Evolutionary conservation across 2,888 invertebrate species (phyloP).

Genomic region (Tuta absoluta): DNA sequence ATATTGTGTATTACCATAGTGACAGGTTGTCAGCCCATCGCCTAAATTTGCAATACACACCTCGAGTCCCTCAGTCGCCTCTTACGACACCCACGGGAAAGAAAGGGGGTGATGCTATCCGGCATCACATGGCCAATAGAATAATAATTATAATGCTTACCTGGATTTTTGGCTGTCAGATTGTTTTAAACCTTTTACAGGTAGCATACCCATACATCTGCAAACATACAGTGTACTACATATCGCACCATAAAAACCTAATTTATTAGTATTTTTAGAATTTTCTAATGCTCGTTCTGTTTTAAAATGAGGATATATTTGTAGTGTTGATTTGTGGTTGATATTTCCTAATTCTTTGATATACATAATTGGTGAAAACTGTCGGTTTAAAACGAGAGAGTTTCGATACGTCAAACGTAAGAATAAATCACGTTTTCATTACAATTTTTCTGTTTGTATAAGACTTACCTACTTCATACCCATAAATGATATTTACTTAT

Average conservation of each 20-base stretch:
- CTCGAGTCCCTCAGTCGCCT: no score
- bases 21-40: no score
- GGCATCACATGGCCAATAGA: no score
- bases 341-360: background rate
- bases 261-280: background rate
- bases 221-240: background rate
- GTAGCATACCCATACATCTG: conserved; percentile 2
- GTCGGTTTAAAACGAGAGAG: background rate
- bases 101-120: no score
- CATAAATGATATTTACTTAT: background rate
- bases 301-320: background rate
- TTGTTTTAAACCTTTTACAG: background rate
- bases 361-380: background rate
- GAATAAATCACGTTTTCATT: background rate
- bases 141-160: background rate
- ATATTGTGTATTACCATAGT: no score
- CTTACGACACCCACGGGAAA: no score
- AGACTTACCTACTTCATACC: background rate
- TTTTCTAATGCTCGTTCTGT: background rate
- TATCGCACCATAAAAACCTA: background rate
- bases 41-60: no score
- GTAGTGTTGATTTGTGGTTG: background rate
- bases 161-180: background rate
- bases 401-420: background rate
- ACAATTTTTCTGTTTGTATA: no score